Percentiles rank a stretch among this genome's conserved stretches.
Evolutionary conservation across 1,140 invertebrate genomes (phyloP).

Genomic region (Cherax quadricarinatus): DNA sequence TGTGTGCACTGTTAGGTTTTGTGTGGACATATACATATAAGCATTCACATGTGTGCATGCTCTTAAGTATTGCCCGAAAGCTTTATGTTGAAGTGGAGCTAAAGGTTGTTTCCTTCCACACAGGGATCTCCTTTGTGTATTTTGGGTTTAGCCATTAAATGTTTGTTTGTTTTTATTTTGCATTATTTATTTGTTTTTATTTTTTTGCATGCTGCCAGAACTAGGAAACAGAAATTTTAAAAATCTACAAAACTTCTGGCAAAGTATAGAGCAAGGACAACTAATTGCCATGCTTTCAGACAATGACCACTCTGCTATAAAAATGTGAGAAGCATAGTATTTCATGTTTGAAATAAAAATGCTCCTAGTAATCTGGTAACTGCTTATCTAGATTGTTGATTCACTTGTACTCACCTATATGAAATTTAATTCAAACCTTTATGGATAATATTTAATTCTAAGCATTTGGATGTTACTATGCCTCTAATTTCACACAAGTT

Average conservation of each 20-base stretch:
- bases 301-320: slow-evolving; percentile 24
- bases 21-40: too few species aligned
- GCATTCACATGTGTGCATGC: neutral
- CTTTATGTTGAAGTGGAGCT: neutral
- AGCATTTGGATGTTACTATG: too few species aligned
- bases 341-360: neutral
- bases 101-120: neutral
- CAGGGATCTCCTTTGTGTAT: too few species aligned
- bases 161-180: neutral
- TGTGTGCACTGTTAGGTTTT: too few species aligned
- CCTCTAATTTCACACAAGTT: too few species aligned
- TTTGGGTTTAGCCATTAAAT: neutral
- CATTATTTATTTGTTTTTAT: neutral
- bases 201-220: slow-evolving; percentile 55
- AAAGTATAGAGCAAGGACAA: slow-evolving; percentile 41
- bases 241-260: slow-evolving; percentile 53
- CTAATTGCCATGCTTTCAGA: slow-evolving; percentile 20
- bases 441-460: too few species aligned
- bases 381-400: neutral
- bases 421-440: too few species aligned
- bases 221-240: slow-evolving; percentile 50
- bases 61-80: neutral
- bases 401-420: too few species aligned
- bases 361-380: neutral
- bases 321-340: neutral